A percentile compares a stretch with the other conserved stretches of the same genome.
phyloP scores from a whole-genome alignment of 2,888 invertebrate species.

The Acanthoscelides obtectus region DNA sequence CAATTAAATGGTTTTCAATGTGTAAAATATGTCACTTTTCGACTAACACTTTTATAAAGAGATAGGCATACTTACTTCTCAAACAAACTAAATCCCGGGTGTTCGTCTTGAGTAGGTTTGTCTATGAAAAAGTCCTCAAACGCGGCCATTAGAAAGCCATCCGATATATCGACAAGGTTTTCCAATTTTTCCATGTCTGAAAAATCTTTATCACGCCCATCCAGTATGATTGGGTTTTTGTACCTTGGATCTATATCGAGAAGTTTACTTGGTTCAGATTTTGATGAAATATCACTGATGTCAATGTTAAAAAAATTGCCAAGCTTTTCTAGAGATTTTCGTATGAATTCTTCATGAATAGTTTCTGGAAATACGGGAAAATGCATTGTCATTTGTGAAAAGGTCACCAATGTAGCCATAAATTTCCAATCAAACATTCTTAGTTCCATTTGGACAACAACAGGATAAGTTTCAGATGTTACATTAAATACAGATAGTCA shows the following conservation, averaged over 20 bases:
- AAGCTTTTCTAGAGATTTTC: slow-evolving; percentile 34
- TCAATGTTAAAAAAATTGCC: slow-evolving; percentile 24
- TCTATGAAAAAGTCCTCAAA: slow-evolving; percentile 44
- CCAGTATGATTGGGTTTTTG: slow-evolving; percentile 31
- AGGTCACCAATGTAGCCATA: too few species aligned
- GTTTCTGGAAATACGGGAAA: slow-evolving; percentile 32
- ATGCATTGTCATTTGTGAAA: not conserved
- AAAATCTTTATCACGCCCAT: slow-evolving; percentile 30
- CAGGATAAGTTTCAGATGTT: too few species aligned
- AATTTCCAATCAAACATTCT: too few species aligned
- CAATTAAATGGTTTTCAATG: too few species aligned
- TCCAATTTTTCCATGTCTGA: slow-evolving; percentile 40
- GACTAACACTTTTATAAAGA: too few species aligned
- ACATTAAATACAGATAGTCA: too few species aligned
- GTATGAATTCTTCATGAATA: slow-evolving; percentile 38
- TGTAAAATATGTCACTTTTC: too few species aligned
- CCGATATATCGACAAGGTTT: slow-evolving; percentile 37
- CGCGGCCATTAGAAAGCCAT: slow-evolving; percentile 48
- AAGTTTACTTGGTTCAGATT: slow-evolving; percentile 8
- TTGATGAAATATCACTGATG: slow-evolving; percentile 4
- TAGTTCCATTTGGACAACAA: too few species aligned
- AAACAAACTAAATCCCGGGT: slow-evolving; percentile 23
- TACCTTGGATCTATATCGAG: slow-evolving; percentile 11
- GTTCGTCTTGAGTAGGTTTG: slow-evolving; percentile 14
- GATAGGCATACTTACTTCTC: slow-evolving; percentile 26